Percentiles rank a stretch among this genome's conserved stretches.
Conservation (phyloP, 2,113 vertebrate species). For the Trematomus loennbergii region DNA sequence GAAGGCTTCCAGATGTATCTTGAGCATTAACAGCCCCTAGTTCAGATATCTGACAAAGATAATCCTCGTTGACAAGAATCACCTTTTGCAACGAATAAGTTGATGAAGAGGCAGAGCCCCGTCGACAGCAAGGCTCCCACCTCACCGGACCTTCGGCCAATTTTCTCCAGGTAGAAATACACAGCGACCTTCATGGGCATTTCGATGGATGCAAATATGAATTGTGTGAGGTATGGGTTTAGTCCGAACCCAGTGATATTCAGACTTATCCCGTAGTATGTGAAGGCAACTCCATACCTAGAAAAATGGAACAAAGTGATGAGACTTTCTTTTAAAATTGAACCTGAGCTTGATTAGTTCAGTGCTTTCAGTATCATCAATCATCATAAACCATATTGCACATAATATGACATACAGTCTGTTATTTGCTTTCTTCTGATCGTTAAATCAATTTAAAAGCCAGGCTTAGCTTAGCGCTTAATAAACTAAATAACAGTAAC, state of each 20-base stretch:
- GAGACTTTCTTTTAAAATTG: too few species aligned
- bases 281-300: constrained; percentile 84
- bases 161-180: constrained; percentile 73
- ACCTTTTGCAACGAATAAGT: constrained; percentile 68
- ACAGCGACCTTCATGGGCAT: constrained; percentile 78
- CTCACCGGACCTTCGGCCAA: constrained; percentile 73
- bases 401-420: neutral
- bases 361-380: neutral
- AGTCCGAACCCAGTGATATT: constrained; percentile 82
- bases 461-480: neutral
- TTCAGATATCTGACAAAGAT: neutral
- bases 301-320: constrained; percentile 10
- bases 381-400: neutral
- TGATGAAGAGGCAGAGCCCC: constrained; percentile 64
- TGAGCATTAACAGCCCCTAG: too few species aligned
- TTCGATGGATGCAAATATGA: constrained; percentile 80
- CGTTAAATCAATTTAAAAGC: neutral
- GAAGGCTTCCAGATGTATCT: too few species aligned
- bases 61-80: neutral
- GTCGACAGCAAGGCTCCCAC: constrained; percentile 64
- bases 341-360: neutral
- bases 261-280: constrained; percentile 84
- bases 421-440: neutral
- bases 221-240: constrained; percentile 71
- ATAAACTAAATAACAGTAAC: neutral